A percentile compares a stretch with the other conserved stretches of the same genome.
Evolutionary conservation across 2,888 invertebrate genomes (phyloP).

Genomic region (Melangyna quadrimaculata): DNA sequence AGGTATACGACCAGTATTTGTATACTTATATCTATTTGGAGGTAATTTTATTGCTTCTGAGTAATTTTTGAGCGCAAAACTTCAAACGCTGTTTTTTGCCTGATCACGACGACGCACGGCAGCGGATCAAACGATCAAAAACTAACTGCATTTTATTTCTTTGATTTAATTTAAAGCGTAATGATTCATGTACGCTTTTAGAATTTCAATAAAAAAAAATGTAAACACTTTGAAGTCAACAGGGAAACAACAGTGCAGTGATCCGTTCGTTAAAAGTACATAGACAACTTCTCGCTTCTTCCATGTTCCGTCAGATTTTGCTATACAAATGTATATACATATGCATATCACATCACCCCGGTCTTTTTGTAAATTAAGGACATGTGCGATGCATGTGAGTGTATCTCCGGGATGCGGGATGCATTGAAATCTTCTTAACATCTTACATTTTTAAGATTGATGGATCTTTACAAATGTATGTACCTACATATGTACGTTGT

Average conservation of each 20-base stretch:
- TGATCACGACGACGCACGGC: slow-evolving; percentile 15
- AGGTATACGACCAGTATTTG: too few relatives aligned
- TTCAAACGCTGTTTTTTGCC: slow-evolving; percentile 52
- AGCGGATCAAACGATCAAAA: slow-evolving; percentile 56
- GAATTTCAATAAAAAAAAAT: slow-evolving; percentile 28
- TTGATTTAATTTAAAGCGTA: slow-evolving; percentile 14
- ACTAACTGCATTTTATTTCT: slow-evolving; percentile 12
- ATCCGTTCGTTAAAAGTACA: slow-evolving; percentile 17
- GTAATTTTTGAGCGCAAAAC: slow-evolving; percentile 40
- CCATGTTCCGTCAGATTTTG: too few relatives aligned
- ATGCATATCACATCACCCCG: background rate
- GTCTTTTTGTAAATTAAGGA: slow-evolving; percentile 38
- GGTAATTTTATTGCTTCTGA: slow-evolving; percentile 59
- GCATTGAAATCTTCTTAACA: background rate
- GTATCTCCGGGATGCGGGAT: background rate
- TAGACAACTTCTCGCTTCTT: background rate
- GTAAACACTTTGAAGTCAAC: slow-evolving; percentile 55
- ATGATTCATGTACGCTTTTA: slow-evolving; percentile 64
- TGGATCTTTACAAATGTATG: background rate
- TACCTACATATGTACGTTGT: too few relatives aligned
- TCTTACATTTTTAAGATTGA: background rate
- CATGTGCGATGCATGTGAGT: slow-evolving; percentile 34
- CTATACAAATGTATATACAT: background rate
- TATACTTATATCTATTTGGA: slow-evolving; percentile 30
- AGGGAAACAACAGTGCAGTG: background rate